Conservation (phyloP, 2,113 vertebrate species). For the Polyodon spathula region DNA sequence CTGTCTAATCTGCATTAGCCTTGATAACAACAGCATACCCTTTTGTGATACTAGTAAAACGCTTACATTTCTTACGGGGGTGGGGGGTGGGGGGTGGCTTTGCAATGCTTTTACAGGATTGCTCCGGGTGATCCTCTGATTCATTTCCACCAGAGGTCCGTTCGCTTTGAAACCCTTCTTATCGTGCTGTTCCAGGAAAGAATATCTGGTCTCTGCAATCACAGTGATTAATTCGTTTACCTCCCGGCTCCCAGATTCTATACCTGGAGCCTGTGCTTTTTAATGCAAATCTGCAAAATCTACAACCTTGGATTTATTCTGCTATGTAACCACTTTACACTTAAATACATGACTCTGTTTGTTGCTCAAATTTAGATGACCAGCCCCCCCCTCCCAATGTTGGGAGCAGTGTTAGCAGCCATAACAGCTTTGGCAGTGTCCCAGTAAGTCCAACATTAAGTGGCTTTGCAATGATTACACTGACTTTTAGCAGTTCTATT, state of each 20-base stretch:
- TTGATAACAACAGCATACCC: too few species aligned
- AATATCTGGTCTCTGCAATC: conserved; percentile 9
- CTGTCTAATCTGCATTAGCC: too few species aligned
- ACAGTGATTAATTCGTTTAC: conserved; percentile 13
- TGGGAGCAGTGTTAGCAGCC: conserved; percentile 33
- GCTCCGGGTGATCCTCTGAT: conserved; percentile 12
- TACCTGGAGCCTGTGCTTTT: background rate
- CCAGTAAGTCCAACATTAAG: conserved; percentile 40
- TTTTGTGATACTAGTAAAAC: background rate
- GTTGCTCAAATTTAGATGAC: conserved; percentile 27
- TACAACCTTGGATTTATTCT: background rate
- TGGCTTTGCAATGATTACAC: conserved; percentile 37
- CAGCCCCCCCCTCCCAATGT: conserved; percentile 28
- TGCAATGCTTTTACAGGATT: conserved; percentile 7
- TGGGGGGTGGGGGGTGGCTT: too few species aligned
- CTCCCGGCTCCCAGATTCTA: background rate
- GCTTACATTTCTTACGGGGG: conserved; percentile 1
- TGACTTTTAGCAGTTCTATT: conserved; percentile 36
- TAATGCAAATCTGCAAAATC: background rate
- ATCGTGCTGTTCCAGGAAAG: conserved; percentile 12
- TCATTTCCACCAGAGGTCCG: conserved; percentile 7
- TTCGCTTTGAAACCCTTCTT: conserved; percentile 4
- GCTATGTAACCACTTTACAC: conserved; percentile 13
- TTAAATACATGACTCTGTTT: conserved; percentile 14
- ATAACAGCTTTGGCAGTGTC: conserved; percentile 48